These are phyloP conservation scores for Epinotia brunnichana DNA, from an alignment of 2,888 invertebrate genomes.

Conservation along the genomic window DNA sequence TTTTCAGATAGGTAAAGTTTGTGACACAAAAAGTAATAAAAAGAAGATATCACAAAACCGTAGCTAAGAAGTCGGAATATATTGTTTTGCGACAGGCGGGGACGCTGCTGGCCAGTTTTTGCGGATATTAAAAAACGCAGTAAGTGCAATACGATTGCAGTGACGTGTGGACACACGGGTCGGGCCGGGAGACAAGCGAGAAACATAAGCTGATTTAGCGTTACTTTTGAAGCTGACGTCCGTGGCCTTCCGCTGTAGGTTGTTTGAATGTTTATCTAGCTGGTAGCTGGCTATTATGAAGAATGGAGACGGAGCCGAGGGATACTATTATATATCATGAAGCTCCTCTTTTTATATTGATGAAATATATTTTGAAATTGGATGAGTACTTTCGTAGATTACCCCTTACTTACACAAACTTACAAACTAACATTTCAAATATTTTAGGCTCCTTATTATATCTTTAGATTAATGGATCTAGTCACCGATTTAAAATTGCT, in stretches of 20 bases:
- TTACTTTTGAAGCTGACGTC: not conserved
- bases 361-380: too few relatives aligned
- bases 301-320: too few relatives aligned
- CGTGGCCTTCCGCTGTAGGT: not conserved
- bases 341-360: too few relatives aligned
- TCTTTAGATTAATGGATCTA: too few relatives aligned
- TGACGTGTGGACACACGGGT: conserved; percentile 62
- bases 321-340: too few relatives aligned
- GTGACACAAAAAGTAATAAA: conserved; percentile 5
- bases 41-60: conserved; percentile 49
- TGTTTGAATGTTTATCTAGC: not conserved
- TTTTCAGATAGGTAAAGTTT: not conserved
- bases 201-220: not conserved
- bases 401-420: too few relatives aligned
- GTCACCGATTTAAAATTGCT: too few relatives aligned
- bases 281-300: too few relatives aligned
- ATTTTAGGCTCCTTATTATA: too few relatives aligned
- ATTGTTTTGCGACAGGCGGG: conserved; percentile 64
- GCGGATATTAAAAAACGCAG: conserved; percentile 74
- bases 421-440: too few relatives aligned
- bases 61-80: conserved; percentile 58
- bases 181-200: conserved; percentile 56
- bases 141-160: conserved; percentile 75
- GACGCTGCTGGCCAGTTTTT: conserved; percentile 65
- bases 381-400: too few relatives aligned